Evolutionary conservation across 1,140 invertebrate species (phyloP), one percentile per base, ranked within the genome.

Genomic region (Papilio aristodemus): DNA sequence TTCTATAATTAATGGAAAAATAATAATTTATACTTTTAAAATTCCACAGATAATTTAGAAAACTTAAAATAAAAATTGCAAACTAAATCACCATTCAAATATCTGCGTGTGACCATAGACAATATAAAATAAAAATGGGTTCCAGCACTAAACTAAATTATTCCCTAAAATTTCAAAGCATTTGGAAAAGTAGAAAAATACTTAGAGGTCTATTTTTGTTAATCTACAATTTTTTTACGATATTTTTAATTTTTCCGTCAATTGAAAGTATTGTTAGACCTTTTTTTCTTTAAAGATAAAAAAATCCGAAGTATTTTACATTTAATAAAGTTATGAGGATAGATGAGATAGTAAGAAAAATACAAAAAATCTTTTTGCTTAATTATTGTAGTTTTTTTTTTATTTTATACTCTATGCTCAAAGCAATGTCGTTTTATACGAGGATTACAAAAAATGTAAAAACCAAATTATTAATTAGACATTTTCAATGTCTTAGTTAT

Each of bases 121-220:
- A 32, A 32, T 32, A 32, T 11, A 41, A 43, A 43, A 59, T 59
- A 9, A 11, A n/a, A 36, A 32, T 59, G 27, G 36, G 14, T 22
- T 5, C 11, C 19, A 25, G 22, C 14, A 54, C 9, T 38, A 7
- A 32, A 0, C n/a, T 19, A 38, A 14, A 17, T 3, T 14, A 10
- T 17, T 37, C 8, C 3, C 8, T 60, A 39, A n/a, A 14, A 36
- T 36, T 59, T 32, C 10, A 32, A 6, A 59, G 11, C 6, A 62
- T 36, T 59, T 59, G n/a, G 22, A 64, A 64, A 46, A 14, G 39
- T 66, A 66, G 9, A 66, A 66, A 66, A 66, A 66, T 50, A 66
- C 19, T 14, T 46, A n/a, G 11, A 57, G 2, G 32, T 2, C n/a
- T 27, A 27, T 59, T 36, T 36, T 59, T n/a, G n/a, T n/a, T 27